phyloP scores from a whole-genome alignment of 2,113 vertebrate genomes.

The Heterotilapia buettikoferi region DNA sequence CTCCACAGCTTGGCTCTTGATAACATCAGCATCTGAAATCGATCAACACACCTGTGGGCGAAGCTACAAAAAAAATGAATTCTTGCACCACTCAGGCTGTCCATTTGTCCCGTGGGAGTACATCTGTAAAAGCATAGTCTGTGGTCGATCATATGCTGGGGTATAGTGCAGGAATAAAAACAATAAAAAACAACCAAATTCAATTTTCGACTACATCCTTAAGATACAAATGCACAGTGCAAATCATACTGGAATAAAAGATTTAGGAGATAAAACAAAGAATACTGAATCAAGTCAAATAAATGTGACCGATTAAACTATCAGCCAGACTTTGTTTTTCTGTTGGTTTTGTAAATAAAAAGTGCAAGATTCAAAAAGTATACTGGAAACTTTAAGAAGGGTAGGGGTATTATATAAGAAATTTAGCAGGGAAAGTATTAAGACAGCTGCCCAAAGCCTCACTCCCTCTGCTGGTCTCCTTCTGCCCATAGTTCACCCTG shows the following conservation, averaged over 20 bases:
- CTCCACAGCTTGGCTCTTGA: constrained; percentile 17
- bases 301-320: not conserved
- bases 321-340: not conserved
- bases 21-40: constrained; percentile 41
- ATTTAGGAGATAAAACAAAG: not conserved
- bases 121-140: not conserved
- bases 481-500: not conserved
- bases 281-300: not conserved
- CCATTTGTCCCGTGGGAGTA: constrained; percentile 24
- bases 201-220: not conserved
- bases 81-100: constrained; percentile 7
- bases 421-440: not conserved
- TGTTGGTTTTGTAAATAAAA: not conserved
- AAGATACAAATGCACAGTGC: not conserved
- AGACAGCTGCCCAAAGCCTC: not conserved
- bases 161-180: not conserved
- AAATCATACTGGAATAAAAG: not conserved
- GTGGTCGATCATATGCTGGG: not conserved
- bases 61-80: constrained; percentile 36
- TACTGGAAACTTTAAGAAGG: not conserved
- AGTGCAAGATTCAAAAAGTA: not conserved
- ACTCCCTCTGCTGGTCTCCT: not conserved
- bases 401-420: rapidly evolving
- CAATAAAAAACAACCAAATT: not conserved
- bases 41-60: constrained; percentile 10